phyloP scores from a whole-genome alignment of 2,888 invertebrate species.

The Timema podura region DNA sequence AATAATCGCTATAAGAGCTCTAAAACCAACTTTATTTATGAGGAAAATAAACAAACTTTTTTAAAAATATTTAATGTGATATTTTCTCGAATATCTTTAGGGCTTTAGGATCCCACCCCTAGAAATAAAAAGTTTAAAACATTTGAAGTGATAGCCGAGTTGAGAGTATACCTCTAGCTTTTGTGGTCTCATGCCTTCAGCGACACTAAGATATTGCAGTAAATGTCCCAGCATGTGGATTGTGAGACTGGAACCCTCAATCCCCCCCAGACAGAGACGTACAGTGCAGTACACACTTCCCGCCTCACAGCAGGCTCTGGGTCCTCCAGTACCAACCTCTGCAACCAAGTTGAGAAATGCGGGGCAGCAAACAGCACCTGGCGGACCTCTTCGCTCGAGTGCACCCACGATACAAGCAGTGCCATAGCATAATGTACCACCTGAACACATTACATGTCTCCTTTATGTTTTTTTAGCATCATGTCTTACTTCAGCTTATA shows the following conservation, averaged over 20 bases:
- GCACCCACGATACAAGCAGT: slow-evolving; percentile 87
- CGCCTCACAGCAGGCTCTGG: slow-evolving; percentile 87
- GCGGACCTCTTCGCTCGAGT: slow-evolving; percentile 76
- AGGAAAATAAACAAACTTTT: too few relatives aligned
- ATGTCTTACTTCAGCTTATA: too few relatives aligned
- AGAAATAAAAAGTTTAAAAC: too few relatives aligned
- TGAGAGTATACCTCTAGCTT: slow-evolving; percentile 50
- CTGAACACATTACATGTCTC: slow-evolving; percentile 39
- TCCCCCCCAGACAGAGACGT: slow-evolving; percentile 73
- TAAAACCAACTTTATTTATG: too few relatives aligned
- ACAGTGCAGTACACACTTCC: slow-evolving; percentile 90
- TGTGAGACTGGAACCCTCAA: slow-evolving; percentile 53
- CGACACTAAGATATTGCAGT: slow-evolving; percentile 74
- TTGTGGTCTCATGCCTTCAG: slow-evolving; percentile 77
- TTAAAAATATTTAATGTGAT: too few relatives aligned
- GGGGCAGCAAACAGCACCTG: slow-evolving; percentile 70
- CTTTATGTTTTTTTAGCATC: too few relatives aligned
- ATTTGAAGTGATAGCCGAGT: too few relatives aligned
- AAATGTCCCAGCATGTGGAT: slow-evolving; percentile 78
- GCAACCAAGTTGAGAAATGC: slow-evolving; percentile 70
- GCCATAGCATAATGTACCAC: slow-evolving; percentile 91
- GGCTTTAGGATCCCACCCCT: too few relatives aligned
- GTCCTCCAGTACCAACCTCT: slow-evolving; percentile 81
- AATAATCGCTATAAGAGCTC: too few relatives aligned
- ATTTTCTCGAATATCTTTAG: too few relatives aligned